Evolutionary conservation across 2,888 invertebrate genomes (phyloP).

Genomic region (Rotaria sp.): DNA sequence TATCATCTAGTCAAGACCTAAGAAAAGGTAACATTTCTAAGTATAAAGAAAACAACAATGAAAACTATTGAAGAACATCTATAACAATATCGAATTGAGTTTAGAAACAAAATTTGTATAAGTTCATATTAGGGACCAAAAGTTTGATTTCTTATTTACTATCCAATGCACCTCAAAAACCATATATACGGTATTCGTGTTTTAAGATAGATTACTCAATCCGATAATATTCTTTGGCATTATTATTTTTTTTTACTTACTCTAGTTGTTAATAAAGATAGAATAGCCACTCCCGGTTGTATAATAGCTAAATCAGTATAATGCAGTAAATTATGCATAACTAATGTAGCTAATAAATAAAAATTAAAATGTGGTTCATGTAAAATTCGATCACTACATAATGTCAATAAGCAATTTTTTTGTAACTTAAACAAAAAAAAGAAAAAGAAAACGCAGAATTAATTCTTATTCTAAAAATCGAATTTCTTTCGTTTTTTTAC

Average conservation of each 20-base stretch:
- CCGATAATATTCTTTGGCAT: too few species aligned
- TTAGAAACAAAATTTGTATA: too few species aligned
- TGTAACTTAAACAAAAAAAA: constrained; percentile 59
- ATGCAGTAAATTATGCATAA: neutral
- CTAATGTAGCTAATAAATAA: constrained; percentile 13
- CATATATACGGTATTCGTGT: too few species aligned
- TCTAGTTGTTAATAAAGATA: constrained; percentile 2
- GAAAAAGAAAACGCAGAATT: neutral
- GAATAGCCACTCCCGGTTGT: neutral
- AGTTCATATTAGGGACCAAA: too few species aligned
- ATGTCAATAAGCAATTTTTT: constrained; percentile 67
- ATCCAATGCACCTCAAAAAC: too few species aligned
- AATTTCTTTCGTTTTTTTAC: constrained; percentile 44
- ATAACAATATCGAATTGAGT: too few species aligned
- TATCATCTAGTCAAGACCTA: too few species aligned
- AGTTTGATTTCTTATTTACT: too few species aligned
- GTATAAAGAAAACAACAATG: too few species aligned
- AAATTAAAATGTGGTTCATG: constrained; percentile 57
- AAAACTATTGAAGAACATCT: too few species aligned
- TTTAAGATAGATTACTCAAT: too few species aligned
- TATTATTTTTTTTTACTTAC: neutral
- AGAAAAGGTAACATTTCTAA: too few species aligned
- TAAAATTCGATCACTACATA: constrained; percentile 70
- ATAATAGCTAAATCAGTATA: constrained; percentile 4
- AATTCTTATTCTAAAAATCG: neutral